These are phyloP conservation scores for Epirrhoe alternata DNA, from an alignment of 2,888 invertebrate species.

Conservation along the genomic window DNA sequence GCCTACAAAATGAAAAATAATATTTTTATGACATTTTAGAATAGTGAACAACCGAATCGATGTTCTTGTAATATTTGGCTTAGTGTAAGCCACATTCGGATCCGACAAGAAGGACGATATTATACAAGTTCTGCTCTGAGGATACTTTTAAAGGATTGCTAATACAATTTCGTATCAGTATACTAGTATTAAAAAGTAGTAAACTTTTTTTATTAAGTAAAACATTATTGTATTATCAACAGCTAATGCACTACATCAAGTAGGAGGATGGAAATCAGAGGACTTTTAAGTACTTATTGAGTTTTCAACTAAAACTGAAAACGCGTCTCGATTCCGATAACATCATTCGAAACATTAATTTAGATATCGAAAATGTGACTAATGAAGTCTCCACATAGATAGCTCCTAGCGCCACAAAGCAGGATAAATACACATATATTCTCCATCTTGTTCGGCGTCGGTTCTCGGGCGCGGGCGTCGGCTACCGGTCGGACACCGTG, in stretches of 20 bases:
- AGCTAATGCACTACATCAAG: neutral
- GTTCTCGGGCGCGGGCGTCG: neutral
- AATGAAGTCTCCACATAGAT: slow-evolving; percentile 10
- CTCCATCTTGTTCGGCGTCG: neutral
- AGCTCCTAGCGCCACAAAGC: slow-evolving; percentile 3
- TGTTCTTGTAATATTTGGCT: too few relatives aligned
- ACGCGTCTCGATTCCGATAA: too few relatives aligned
- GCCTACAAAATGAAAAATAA: too few relatives aligned
- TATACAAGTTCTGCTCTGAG: too few relatives aligned
- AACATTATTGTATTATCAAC: neutral
- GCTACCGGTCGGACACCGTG: slow-evolving; percentile 67
- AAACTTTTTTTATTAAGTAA: too few relatives aligned
- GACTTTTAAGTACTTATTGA: neutral
- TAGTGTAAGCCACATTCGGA: too few relatives aligned
- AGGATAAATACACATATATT: slow-evolving; percentile 1
- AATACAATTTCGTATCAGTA: too few relatives aligned
- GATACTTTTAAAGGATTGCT: too few relatives aligned
- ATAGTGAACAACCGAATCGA: too few relatives aligned
- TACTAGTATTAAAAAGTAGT: too few relatives aligned
- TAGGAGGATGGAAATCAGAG: neutral
- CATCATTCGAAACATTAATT: slow-evolving; percentile 1
- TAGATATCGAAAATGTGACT: neutral
- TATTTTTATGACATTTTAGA: too few relatives aligned
- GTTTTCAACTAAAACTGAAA: neutral
- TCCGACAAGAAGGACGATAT: too few relatives aligned